A percentile compares a stretch with the other conserved stretches of the same genome.
phyloP scores from a whole-genome alignment of 2,888 invertebrate genomes.

The Gibbula magus region DNA sequence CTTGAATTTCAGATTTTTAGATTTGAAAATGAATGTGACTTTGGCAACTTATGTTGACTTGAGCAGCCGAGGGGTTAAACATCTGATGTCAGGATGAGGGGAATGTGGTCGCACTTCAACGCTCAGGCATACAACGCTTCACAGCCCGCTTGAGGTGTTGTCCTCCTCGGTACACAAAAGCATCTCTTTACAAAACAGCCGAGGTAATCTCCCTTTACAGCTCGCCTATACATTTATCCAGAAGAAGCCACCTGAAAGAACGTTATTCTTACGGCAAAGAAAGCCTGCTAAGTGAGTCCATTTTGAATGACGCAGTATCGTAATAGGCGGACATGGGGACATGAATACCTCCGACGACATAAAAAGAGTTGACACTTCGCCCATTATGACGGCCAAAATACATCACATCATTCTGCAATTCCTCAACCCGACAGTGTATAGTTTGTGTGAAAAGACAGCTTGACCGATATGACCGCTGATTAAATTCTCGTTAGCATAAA shows the following conservation, averaged over 20 bases:
- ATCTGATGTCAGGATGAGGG: too few species aligned
- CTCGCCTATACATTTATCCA: background rate
- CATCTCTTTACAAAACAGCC: background rate
- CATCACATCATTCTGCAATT: conserved; percentile 14
- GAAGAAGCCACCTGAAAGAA: conserved; percentile 6
- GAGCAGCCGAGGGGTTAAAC: too few species aligned
- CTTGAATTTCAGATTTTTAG: too few species aligned
- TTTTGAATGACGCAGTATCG: background rate
- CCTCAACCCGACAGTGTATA: background rate
- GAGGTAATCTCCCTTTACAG: background rate
- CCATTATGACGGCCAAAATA: conserved; percentile 12
- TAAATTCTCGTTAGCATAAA: background rate
- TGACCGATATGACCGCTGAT: background rate
- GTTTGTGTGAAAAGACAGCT: background rate
- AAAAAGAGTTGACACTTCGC: background rate
- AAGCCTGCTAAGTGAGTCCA: background rate
- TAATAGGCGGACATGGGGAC: conserved; percentile 4
- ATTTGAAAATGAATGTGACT: too few species aligned
- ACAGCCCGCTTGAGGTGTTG: background rate
- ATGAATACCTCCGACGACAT: background rate
- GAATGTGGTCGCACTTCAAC: background rate
- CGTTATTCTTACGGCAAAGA: background rate
- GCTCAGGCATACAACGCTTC: background rate
- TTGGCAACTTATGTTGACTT: too few species aligned
- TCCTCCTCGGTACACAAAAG: background rate